Conservation (phyloP, 92 coral and sea anemone genomes). For the Porites evermanni region DNA sequence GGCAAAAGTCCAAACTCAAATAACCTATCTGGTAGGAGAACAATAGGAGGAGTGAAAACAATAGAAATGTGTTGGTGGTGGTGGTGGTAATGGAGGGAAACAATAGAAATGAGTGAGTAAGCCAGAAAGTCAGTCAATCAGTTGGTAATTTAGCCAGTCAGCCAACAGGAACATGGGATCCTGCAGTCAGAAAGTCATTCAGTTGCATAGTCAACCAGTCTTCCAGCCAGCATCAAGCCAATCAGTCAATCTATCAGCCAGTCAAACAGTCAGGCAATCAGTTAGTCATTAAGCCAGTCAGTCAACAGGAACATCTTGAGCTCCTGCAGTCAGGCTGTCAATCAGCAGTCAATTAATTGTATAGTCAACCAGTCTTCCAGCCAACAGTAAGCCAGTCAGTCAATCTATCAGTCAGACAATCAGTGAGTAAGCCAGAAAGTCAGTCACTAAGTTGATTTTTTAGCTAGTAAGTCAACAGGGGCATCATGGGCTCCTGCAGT, state of each 20-base stretch:
- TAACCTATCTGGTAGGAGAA: too few relatives aligned
- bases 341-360: neutral
- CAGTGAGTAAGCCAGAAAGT: neutral
- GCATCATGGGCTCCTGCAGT: neutral
- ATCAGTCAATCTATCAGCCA: neutral
- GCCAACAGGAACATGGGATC: neutral
- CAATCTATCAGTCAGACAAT: neutral
- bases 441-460: neutral
- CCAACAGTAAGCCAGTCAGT: neutral
- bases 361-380: neutral
- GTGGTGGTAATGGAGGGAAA: too few relatives aligned
- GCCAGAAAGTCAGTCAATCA: neutral
- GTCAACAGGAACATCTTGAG: too few relatives aligned
- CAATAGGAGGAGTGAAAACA: too few relatives aligned
- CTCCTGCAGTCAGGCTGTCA: neutral
- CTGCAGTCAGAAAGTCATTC: neutral
- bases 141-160: neutral
- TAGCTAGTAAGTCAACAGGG: neutral
- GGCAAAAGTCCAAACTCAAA: too few relatives aligned
- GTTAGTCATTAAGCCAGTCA: neutral
- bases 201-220: neutral
- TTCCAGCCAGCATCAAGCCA: neutral
- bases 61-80: too few relatives aligned
- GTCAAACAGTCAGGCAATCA: neutral
- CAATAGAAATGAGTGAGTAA: neutral